phyloP scores from a whole-genome alignment of 2,888 invertebrate genomes.

The Eupeodes latifasciatus region DNA sequence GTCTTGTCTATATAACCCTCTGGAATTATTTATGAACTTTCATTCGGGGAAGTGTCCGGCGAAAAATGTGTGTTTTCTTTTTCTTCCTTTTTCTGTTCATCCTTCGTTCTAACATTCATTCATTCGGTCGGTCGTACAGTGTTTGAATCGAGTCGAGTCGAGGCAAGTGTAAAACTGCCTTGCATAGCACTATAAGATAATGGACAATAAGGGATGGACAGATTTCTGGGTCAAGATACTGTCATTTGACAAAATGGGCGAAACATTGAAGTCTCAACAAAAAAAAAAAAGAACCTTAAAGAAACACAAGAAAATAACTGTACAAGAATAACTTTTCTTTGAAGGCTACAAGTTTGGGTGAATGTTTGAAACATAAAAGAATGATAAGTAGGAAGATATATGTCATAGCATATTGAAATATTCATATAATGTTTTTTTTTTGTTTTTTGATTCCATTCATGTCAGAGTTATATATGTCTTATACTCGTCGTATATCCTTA shows the following conservation, averaged over 20 bases:
- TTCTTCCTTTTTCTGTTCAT: neutral
- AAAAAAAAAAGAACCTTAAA: neutral
- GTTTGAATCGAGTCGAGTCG: neutral
- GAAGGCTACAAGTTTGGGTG: constrained; percentile 19
- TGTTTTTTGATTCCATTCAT: neutral
- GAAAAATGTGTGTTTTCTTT: constrained; percentile 49
- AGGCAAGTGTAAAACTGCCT: constrained; percentile 58
- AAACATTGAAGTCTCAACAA: constrained; percentile 47
- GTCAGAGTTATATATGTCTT: neutral
- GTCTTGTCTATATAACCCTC: constrained; percentile 58
- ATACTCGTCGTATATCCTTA: too few relatives aligned
- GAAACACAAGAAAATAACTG: neutral
- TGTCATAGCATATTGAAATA: constrained; percentile 42
- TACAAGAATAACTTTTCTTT: constrained; percentile 28
- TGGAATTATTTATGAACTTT: constrained; percentile 74
- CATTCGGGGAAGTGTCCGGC: constrained; percentile 57
- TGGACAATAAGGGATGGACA: constrained; percentile 67
- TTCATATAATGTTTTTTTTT: neutral
- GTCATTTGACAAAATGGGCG: constrained; percentile 55
- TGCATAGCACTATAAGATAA: constrained; percentile 67
- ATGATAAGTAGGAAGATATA: constrained; percentile 48
- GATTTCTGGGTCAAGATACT: constrained; percentile 69
- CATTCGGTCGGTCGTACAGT: constrained; percentile 12
- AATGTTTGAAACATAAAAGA: constrained; percentile 47
- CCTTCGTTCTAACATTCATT: constrained; percentile 11